Percentiles rank a stretch among this genome's conserved stretches.
phyloP scores from a whole-genome alignment of 2,797 vertebrate genomes.

The Notolepis coatsorum region DNA sequence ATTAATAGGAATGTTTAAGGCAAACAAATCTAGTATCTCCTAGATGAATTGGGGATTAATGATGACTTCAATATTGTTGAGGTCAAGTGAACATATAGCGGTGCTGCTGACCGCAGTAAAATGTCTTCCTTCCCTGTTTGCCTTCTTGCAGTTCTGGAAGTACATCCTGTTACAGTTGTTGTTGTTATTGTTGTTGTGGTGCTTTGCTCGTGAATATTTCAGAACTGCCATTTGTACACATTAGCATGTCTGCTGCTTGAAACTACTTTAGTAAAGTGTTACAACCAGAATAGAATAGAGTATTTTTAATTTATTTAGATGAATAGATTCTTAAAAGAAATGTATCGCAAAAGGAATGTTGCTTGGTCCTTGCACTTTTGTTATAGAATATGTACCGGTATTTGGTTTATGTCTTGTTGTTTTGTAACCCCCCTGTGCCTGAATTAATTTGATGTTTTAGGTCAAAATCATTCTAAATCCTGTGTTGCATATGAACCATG shows the following conservation, averaged over 20 bases:
- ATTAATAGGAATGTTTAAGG: too few species aligned
- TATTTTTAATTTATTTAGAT: neutral
- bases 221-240: neutral
- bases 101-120: too few species aligned
- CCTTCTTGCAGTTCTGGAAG: neutral
- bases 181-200: neutral
- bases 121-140: neutral
- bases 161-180: neutral
- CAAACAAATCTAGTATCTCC: too few species aligned
- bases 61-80: too few species aligned
- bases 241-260: neutral
- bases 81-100: too few species aligned
- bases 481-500: slow-evolving; percentile 16
- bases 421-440: neutral
- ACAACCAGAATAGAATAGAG: neutral
- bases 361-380: slow-evolving; percentile 35
- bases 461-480: slow-evolving; percentile 10
- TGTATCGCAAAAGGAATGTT: neutral
- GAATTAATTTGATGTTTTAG: neutral
- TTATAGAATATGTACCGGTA: neutral
- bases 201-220: neutral
- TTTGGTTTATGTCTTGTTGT: neutral
- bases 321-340: neutral
- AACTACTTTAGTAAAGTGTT: neutral
- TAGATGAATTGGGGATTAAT: too few species aligned